These are phyloP conservation scores for Ptilodon capucinus DNA, from an alignment of 2,888 invertebrate species.

Conservation along the genomic window DNA sequence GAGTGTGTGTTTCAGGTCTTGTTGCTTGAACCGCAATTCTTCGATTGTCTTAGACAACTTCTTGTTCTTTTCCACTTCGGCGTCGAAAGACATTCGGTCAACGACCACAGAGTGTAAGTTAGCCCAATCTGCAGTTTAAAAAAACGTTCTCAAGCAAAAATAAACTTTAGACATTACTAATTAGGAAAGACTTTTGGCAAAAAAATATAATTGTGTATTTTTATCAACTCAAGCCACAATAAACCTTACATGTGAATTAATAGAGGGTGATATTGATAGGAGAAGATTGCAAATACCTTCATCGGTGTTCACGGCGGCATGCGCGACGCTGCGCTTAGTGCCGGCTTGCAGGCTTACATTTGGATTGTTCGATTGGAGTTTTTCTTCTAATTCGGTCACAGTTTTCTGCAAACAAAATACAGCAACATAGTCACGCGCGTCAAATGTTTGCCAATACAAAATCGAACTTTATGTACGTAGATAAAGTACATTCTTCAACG, in stretches of 20 bases:
- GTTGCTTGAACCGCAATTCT: constrained; percentile 76
- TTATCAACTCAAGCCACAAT: no score
- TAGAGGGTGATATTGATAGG: no score
- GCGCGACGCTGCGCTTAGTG: constrained; percentile 32
- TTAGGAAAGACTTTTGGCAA: background rate
- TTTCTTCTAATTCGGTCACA: constrained; percentile 49
- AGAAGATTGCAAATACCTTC: no score
- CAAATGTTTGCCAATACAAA: no score
- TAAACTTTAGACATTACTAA: no score
- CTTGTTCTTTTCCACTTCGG: constrained; percentile 73
- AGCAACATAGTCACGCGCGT: no score
- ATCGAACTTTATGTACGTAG: no score
- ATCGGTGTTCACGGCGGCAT: constrained; percentile 68
- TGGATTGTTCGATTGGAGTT: constrained; percentile 32
- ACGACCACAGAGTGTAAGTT: constrained; percentile 74
- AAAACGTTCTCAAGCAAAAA: background rate
- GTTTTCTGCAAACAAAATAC: constrained; percentile 40
- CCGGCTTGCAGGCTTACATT: constrained; percentile 27
- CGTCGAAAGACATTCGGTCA: constrained; percentile 75
- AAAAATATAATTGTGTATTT: no score
- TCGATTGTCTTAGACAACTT: constrained; percentile 65
- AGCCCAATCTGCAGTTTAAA: constrained; percentile 58
- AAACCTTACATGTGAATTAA: no score
- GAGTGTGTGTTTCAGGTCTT: constrained; percentile 61
- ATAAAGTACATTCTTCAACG: no score